Percentiles rank a stretch among this genome's conserved stretches.
Conservation (phyloP, 2,888 invertebrate species). For the Drosophila ezoana region DNA sequence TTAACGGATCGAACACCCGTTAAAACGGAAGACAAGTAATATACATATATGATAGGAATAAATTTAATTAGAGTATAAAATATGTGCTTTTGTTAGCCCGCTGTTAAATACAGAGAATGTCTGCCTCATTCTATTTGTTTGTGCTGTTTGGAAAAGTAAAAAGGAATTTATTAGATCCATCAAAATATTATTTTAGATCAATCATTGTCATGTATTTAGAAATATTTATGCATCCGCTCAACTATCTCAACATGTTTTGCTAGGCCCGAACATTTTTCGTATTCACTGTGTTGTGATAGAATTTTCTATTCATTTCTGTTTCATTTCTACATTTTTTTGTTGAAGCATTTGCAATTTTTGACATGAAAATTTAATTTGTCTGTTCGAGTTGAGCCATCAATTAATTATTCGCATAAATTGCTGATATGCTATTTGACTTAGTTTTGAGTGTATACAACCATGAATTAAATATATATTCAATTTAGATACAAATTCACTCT, state of each 20-base stretch:
- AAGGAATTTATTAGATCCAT: constrained; percentile 12
- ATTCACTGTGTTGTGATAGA: neutral
- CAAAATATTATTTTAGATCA: constrained; percentile 15
- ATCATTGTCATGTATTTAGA: constrained; percentile 12
- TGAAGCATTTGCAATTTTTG: neutral
- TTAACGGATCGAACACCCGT: too few relatives aligned
- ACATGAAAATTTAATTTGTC: constrained; percentile 14
- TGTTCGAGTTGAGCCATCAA: neutral
- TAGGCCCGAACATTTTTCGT: neutral
- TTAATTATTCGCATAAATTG: constrained; percentile 14
- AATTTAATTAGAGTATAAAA: too few relatives aligned
- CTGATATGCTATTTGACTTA: neutral
- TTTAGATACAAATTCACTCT: constrained; percentile 3
- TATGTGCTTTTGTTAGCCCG: too few relatives aligned
- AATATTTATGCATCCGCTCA: neutral
- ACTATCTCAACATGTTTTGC: constrained; percentile 4
- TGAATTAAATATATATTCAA: constrained; percentile 1
- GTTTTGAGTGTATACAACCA: constrained; percentile 1
- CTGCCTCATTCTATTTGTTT: too few relatives aligned
- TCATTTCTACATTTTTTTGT: neutral
- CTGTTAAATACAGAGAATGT: neutral
- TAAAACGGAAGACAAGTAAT: too few relatives aligned
- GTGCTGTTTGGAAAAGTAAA: too few relatives aligned
- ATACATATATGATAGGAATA: too few relatives aligned
- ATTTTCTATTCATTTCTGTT: neutral